Conservation (phyloP, 1,140 invertebrate species). For the Probaryconus sp. region DNA sequence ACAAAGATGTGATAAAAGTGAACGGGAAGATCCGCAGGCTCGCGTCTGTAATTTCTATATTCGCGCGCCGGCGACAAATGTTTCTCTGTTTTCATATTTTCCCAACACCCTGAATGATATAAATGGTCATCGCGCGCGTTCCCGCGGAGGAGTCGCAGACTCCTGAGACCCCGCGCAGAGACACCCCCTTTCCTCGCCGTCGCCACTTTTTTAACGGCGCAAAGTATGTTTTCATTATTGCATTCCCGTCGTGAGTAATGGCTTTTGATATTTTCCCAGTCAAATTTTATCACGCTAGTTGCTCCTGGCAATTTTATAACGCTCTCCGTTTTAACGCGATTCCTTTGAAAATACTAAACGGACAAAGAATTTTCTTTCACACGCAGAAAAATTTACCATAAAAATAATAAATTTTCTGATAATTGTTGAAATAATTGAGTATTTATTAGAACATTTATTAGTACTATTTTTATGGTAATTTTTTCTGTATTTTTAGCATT, state of each 20-base stretch:
- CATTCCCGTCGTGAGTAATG: slow-evolving; percentile 42
- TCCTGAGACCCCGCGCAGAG: slow-evolving; percentile 45
- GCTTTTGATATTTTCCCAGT: slow-evolving; percentile 43
- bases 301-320: slow-evolving; percentile 8
- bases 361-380: not conserved
- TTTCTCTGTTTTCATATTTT: slow-evolving; percentile 53
- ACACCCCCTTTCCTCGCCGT: slow-evolving; percentile 32
- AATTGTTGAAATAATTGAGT: too few relatives aligned
- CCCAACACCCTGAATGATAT: slow-evolving; percentile 43
- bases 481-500: too few relatives aligned
- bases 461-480: too few relatives aligned
- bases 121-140: slow-evolving; percentile 33
- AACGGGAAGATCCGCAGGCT: slow-evolving; percentile 38
- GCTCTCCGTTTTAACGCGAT: too few relatives aligned
- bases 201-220: slow-evolving; percentile 37
- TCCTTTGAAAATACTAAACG: too few relatives aligned
- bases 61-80: slow-evolving; percentile 30
- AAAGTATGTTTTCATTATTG: slow-evolving; percentile 54
- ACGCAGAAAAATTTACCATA: too few relatives aligned
- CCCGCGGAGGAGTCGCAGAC: slow-evolving; percentile 33
- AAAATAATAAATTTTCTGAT: too few relatives aligned
- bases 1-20: slow-evolving; percentile 43
- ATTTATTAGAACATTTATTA: too few relatives aligned
- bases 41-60: slow-evolving; percentile 48
- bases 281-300: slow-evolving; percentile 38